Evolutionary conservation across 2,888 invertebrate species (phyloP).

Genomic region (Muschampia plurimacula): DNA sequence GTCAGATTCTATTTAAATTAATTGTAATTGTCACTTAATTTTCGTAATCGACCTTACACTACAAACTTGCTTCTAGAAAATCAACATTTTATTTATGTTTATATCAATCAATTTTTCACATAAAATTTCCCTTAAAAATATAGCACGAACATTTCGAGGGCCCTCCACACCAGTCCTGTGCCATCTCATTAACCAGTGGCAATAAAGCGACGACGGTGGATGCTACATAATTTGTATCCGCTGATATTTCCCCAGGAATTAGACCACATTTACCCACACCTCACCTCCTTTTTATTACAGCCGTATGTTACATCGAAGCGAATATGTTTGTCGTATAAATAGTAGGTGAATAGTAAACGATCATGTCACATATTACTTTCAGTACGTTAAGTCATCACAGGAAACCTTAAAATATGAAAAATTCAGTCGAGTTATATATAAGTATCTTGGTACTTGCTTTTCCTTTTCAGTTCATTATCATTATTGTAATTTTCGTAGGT

Average conservation of each 20-base stretch:
- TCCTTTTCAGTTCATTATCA: too few relatives aligned
- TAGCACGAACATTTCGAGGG: background rate
- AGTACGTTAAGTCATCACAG: too few relatives aligned
- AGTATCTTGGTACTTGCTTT: too few relatives aligned
- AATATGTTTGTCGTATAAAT: background rate
- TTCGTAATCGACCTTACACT: background rate
- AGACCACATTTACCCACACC: conserved; percentile 46
- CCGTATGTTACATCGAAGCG: conserved; percentile 41
- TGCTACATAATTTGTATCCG: conserved; percentile 53
- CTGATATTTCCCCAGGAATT: conserved; percentile 52
- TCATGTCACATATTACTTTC: too few relatives aligned
- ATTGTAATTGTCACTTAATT: too few relatives aligned
- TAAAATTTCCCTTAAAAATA: background rate
- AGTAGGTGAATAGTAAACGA: too few relatives aligned
- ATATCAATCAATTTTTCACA: background rate
- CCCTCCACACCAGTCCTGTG: conserved; percentile 37
- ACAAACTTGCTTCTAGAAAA: background rate
- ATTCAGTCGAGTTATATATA: too few relatives aligned
- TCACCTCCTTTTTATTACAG: conserved; percentile 43
- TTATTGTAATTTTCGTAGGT: too few relatives aligned
- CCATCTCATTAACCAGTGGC: conserved; percentile 46
- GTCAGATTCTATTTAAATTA: too few relatives aligned
- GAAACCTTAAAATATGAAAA: too few relatives aligned
- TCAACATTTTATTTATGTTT: background rate
- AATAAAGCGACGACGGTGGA: conserved; percentile 41